A percentile compares a stretch with the other conserved stretches of the same genome.
These are phyloP conservation scores for Gymnocypris eckloni DNA, from an alignment of 2,797 vertebrate genomes.

Conservation along the genomic window DNA sequence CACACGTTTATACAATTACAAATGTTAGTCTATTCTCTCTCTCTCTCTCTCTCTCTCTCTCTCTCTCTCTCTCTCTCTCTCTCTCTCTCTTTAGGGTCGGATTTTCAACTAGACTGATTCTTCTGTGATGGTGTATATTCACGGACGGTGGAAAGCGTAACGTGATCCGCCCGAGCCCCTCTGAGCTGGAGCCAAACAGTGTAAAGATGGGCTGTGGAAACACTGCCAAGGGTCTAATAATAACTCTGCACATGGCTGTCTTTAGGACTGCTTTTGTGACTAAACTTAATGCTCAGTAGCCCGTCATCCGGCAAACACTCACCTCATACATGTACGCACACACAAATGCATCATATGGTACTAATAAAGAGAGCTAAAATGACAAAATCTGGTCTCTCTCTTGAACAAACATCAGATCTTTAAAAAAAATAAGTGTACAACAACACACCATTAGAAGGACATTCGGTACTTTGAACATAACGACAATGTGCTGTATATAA, in stretches of 20 bases:
- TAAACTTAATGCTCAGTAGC: slow-evolving; percentile 72
- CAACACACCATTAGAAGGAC: neutral
- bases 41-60: neutral
- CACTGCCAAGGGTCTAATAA: slow-evolving; percentile 77
- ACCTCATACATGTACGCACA: slow-evolving; percentile 21
- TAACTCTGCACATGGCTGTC: slow-evolving; percentile 76
- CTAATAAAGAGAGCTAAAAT: neutral
- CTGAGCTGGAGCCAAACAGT: slow-evolving; percentile 60
- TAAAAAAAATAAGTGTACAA: neutral
- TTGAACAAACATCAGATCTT: neutral
- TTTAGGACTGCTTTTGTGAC: slow-evolving; percentile 73
- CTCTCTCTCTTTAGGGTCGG: slow-evolving; percentile 26
- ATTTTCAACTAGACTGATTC: slow-evolving; percentile 62
- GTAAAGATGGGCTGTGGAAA: slow-evolving; percentile 64
- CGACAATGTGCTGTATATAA: neutral
- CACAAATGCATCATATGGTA: neutral
- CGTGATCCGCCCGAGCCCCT: slow-evolving; percentile 66
- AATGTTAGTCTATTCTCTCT: slow-evolving; percentile 54
- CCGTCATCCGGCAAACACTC: slow-evolving; percentile 34
- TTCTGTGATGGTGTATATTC: slow-evolving; percentile 62
- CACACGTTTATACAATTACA: slow-evolving; percentile 54
- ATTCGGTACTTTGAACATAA: slow-evolving; percentile 16
- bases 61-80: slow-evolving; percentile 26
- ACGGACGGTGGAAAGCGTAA: slow-evolving; percentile 56
- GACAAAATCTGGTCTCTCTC: neutral